Evolutionary conservation across 1,140 invertebrate genomes (phyloP).

Genomic region (Zaprionus kolodkinae): DNA sequence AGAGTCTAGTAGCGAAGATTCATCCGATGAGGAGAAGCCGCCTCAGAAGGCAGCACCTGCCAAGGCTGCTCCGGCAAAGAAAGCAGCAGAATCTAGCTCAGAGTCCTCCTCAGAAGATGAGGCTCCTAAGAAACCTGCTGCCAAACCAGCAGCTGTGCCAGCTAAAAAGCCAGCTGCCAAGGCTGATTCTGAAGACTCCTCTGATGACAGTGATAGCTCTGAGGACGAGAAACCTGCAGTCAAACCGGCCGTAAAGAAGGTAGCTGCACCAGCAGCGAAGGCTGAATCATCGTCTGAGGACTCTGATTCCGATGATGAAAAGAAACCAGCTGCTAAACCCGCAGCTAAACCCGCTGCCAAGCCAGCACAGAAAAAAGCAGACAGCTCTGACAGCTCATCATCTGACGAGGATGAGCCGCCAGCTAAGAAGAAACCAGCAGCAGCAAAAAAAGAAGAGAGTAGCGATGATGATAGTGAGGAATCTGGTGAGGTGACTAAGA

Average conservation of each 20-base stretch:
- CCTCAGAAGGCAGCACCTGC: slow-evolving; percentile 39
- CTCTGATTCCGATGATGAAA: slow-evolving; percentile 58
- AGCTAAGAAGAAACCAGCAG: slow-evolving; percentile 51
- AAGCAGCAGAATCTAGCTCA: slow-evolving; percentile 63
- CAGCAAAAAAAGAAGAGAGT: slow-evolving; percentile 65
- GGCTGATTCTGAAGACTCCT: slow-evolving; percentile 54
- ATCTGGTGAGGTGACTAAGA: slow-evolving; percentile 57
- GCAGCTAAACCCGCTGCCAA: slow-evolving; percentile 62
- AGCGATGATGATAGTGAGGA: slow-evolving; percentile 65
- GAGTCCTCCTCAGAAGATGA: slow-evolving; percentile 74
- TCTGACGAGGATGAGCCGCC: slow-evolving; percentile 57
- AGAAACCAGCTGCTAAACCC: slow-evolving; percentile 48
- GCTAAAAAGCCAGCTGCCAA: slow-evolving; percentile 45
- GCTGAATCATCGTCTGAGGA: slow-evolving; percentile 59
- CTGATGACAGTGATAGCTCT: slow-evolving; percentile 60
- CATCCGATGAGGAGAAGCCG: slow-evolving; percentile 49
- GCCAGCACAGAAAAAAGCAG: slow-evolving; percentile 79
- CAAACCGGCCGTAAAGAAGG: slow-evolving; percentile 59
- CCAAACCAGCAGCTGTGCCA: slow-evolving; percentile 26
- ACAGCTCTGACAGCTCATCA: slow-evolving; percentile 84
- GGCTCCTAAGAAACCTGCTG: slow-evolving; percentile 48
- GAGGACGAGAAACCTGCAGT: slow-evolving; percentile 55
- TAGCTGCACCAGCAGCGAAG: slow-evolving; percentile 38
- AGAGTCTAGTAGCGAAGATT: slow-evolving; percentile 64
- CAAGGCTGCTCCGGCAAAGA: slow-evolving; percentile 54